Percentiles rank a stretch among this genome's conserved stretches.
Conservation (phyloP, 2,888 invertebrate genomes). For the Ernsta delagoae region DNA sequence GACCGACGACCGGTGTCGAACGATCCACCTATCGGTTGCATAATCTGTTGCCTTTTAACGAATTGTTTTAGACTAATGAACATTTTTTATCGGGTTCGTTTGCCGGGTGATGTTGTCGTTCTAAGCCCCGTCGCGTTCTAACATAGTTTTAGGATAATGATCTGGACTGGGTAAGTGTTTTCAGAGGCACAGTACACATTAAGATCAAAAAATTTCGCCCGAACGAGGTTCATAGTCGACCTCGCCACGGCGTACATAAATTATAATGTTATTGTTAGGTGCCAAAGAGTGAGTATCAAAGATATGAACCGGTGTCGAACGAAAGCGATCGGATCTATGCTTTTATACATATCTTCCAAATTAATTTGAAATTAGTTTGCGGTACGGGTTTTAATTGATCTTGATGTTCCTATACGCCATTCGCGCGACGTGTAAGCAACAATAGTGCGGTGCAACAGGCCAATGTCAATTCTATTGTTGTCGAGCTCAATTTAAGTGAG, state of each 20-base stretch:
- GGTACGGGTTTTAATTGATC: slow-evolving; percentile 80
- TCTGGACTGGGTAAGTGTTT: slow-evolving; percentile 34
- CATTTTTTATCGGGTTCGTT: slow-evolving; percentile 43
- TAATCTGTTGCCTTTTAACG: slow-evolving; percentile 70
- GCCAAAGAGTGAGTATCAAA: slow-evolving; percentile 84
- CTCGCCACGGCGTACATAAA: slow-evolving; percentile 57
- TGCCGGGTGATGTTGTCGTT: slow-evolving; percentile 38
- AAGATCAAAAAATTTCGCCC: slow-evolving; percentile 52
- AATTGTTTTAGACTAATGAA: slow-evolving; percentile 52
- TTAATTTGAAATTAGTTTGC: slow-evolving; percentile 72
- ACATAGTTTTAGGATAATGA: slow-evolving; percentile 42
- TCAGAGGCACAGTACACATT: slow-evolving; percentile 58
- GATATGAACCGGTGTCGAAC: slow-evolving; percentile 70
- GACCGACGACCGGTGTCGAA: slow-evolving; percentile 60
- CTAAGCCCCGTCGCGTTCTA: slow-evolving; percentile 43
- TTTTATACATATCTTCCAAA: slow-evolving; percentile 76
- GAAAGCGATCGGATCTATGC: slow-evolving; percentile 68
- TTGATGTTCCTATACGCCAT: slow-evolving; percentile 79
- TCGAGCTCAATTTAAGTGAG: slow-evolving; percentile 80
- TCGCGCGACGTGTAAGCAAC: slow-evolving; percentile 68
- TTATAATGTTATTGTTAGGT: slow-evolving; percentile 64
- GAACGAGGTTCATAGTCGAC: slow-evolving; percentile 58
- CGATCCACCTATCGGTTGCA: slow-evolving; percentile 64
- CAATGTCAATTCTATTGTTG: slow-evolving; percentile 81
- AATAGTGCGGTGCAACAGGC: slow-evolving; percentile 65